A percentile compares a stretch with the other conserved stretches of the same genome.
Evolutionary conservation across 2,797 vertebrate species (phyloP).

Genomic region (Champsocephalus gunnari): DNA sequence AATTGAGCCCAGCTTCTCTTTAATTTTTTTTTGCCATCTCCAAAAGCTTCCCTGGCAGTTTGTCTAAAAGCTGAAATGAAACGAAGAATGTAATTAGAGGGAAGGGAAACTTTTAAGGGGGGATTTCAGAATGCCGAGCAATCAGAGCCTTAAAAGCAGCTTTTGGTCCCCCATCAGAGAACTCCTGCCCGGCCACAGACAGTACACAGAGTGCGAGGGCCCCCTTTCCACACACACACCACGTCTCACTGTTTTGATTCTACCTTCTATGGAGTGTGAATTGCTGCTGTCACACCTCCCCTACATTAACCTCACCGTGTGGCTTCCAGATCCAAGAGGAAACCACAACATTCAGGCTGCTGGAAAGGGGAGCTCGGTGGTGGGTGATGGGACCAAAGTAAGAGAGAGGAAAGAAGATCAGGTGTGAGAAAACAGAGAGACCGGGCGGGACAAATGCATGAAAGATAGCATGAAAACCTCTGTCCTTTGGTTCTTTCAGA

Average conservation of each 20-base stretch:
- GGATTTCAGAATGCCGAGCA: slow-evolving; percentile 80
- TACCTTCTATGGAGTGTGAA: slow-evolving; percentile 52
- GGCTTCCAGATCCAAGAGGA: slow-evolving; percentile 65
- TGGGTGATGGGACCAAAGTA: slow-evolving; percentile 38
- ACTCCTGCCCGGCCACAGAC: slow-evolving; percentile 74
- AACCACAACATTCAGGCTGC: slow-evolving; percentile 63
- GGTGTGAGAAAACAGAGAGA: slow-evolving; percentile 63
- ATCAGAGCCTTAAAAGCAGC: slow-evolving; percentile 80
- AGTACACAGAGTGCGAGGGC: slow-evolving; percentile 51
- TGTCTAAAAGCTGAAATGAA: slow-evolving; percentile 81
- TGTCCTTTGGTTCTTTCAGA: slow-evolving; percentile 72
- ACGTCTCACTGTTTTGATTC: slow-evolving; percentile 58
- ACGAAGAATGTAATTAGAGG: slow-evolving; percentile 84
- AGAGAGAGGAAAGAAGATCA: slow-evolving; percentile 51
- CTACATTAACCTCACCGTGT: slow-evolving; percentile 60
- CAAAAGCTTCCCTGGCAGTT: slow-evolving; percentile 80
- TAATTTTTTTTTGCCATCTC: slow-evolving; percentile 58
- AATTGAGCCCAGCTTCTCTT: slow-evolving; percentile 69
- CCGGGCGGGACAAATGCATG: slow-evolving; percentile 46
- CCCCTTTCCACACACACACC: slow-evolving; percentile 54
- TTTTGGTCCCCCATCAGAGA: slow-evolving; percentile 76
- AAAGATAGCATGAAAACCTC: slow-evolving; percentile 71
- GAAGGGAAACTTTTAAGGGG: slow-evolving; percentile 78
- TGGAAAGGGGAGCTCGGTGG: slow-evolving; percentile 42
- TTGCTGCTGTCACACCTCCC: slow-evolving; percentile 71